phyloP scores from a whole-genome alignment of 2,797 vertebrate genomes.

The Erpetoichthys calabaricus region DNA sequence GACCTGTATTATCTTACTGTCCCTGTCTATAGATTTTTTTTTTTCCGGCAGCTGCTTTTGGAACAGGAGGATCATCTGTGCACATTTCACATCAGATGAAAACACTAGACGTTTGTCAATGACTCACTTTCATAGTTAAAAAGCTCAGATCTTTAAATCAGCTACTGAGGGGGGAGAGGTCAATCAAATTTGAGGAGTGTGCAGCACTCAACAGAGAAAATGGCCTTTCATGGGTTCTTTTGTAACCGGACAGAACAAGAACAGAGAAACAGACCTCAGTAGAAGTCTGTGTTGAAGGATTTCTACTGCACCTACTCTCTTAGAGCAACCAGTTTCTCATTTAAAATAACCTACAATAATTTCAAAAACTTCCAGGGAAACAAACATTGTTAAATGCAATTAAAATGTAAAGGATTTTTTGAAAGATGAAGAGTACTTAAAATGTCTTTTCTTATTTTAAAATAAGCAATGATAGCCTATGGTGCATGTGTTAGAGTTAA shows the following conservation, averaged over 20 bases:
- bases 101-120: conserved; percentile 5
- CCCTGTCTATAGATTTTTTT: conserved; percentile 7
- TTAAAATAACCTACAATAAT: no score
- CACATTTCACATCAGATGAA: background rate
- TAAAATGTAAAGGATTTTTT: no score
- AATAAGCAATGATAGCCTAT: no score
- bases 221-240: conserved; percentile 15
- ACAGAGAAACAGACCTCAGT: background rate
- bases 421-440: no score
- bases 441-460: no score
- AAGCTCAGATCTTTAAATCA: conserved; percentile 9
- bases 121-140: conserved; percentile 9
- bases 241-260: conserved; percentile 8
- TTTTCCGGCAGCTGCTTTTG: conserved; percentile 12
- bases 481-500: no score
- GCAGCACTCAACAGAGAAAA: conserved; percentile 7
- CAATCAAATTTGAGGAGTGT: conserved; percentile 4
- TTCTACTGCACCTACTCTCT: no score
- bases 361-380: no score
- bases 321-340: no score
- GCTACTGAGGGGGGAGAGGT: background rate
- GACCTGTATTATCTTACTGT: conserved; percentile 2
- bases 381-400: no score
- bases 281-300: background rate
- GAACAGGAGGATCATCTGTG: conserved; percentile 2